Evolutionary conservation across 2,888 invertebrate species (phyloP).

Genomic region (Allygus modestus): DNA sequence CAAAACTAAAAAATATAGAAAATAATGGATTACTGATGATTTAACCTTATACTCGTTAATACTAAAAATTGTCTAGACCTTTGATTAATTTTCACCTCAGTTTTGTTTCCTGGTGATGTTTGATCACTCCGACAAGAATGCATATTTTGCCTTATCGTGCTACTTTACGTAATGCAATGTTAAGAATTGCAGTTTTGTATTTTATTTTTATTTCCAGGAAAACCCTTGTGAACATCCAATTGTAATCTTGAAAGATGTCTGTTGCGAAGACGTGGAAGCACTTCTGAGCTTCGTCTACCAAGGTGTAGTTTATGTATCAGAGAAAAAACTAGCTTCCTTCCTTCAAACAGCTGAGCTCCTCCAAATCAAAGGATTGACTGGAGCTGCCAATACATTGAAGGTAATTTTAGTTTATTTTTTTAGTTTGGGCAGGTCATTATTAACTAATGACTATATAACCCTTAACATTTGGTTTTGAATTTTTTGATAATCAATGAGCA

Average conservation of each 20-base stretch:
- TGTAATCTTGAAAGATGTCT: constrained; percentile 84
- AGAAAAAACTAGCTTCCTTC: constrained; percentile 82
- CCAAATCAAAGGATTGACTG: constrained; percentile 82
- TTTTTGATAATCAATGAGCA: too few relatives aligned
- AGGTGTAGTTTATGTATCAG: constrained; percentile 84
- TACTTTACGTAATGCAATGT: too few relatives aligned
- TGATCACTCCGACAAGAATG: too few relatives aligned
- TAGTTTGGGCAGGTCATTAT: constrained; percentile 24
- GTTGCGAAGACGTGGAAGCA: constrained; percentile 82
- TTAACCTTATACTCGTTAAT: too few relatives aligned
- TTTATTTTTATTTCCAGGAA: constrained; percentile 80
- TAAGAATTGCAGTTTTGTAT: too few relatives aligned
- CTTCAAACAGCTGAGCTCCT: constrained; percentile 82
- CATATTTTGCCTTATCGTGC: too few relatives aligned
- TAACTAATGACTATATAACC: constrained; percentile 38
- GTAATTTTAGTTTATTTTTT: constrained; percentile 63
- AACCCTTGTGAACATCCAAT: constrained; percentile 86
- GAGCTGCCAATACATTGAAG: constrained; percentile 72
- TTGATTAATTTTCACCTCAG: too few relatives aligned
- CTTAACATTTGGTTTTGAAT: background rate
- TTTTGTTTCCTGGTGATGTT: too few relatives aligned
- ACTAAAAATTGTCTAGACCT: too few relatives aligned
- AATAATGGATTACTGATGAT: too few relatives aligned
- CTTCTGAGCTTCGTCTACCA: constrained; percentile 85
- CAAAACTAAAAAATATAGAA: too few relatives aligned